phyloP scores from a whole-genome alignment of 2,113 vertebrate genomes.

The Rhabdornis inornatus region DNA sequence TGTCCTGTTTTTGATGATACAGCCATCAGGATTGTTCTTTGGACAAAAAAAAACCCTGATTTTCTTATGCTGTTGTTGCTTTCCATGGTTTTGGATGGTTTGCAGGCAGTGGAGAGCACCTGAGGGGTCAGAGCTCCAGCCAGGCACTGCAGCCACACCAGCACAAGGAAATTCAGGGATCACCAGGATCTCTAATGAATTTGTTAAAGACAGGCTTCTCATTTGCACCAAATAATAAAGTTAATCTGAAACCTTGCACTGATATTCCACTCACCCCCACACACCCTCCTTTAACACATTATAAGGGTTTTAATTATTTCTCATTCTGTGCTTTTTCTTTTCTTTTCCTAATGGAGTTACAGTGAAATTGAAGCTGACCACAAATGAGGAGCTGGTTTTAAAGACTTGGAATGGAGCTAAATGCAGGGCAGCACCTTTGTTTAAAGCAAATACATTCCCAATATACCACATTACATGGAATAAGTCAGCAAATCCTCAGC shows the following conservation, averaged over 20 bases:
- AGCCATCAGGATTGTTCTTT: background rate
- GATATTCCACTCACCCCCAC: rapidly evolving
- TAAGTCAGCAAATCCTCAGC: background rate
- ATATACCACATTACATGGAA: background rate
- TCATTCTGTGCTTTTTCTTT: background rate
- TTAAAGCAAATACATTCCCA: background rate
- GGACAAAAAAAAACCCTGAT: background rate
- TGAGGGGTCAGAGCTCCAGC: background rate
- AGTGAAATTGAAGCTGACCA: background rate
- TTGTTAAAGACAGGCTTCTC: background rate
- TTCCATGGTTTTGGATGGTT: background rate
- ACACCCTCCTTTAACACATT: background rate
- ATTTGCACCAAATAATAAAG: background rate
- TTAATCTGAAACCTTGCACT: background rate
- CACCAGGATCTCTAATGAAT: background rate
- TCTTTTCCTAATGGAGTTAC: background rate
- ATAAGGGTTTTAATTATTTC: background rate
- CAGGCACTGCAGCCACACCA: background rate
- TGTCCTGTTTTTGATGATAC: background rate
- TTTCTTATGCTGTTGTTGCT: background rate
- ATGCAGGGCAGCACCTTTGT: background rate
- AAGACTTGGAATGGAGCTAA: background rate
- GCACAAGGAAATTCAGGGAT: background rate
- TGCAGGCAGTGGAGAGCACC: background rate
- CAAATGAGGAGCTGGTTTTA: background rate